Percentiles rank a stretch among this genome's conserved stretches.
These are phyloP conservation scores for Esox niger DNA, from an alignment of 2,113 vertebrate species.

Conservation along the genomic window DNA sequence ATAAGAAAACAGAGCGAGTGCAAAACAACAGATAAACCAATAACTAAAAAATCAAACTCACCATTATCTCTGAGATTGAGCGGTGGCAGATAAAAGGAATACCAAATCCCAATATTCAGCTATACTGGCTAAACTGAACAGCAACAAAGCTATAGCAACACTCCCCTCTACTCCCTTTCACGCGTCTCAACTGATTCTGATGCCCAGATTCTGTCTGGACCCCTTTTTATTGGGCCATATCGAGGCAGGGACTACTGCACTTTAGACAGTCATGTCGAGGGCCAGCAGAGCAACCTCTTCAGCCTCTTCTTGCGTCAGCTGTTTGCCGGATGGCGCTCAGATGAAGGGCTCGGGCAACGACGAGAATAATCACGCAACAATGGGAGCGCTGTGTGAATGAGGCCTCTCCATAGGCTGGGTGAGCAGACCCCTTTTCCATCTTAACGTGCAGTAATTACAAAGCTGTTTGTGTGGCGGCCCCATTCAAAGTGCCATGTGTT, in stretches of 20 bases:
- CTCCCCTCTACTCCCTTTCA: background rate
- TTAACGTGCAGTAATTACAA: conserved; percentile 44
- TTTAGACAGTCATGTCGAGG: conserved; percentile 36
- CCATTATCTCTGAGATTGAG: conserved; percentile 8
- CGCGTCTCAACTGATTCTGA: conserved; percentile 15
- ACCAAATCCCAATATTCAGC: background rate
- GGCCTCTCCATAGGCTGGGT: conserved; percentile 48
- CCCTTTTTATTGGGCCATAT: conserved; percentile 55
- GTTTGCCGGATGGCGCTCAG: conserved; percentile 83
- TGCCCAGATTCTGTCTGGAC: background rate
- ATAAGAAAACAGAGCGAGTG: background rate
- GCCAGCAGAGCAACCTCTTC: conserved; percentile 67
- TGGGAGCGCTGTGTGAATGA: conserved; percentile 66
- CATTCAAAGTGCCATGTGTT: conserved; percentile 54
- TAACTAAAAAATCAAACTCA: background rate
- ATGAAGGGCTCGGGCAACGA: conserved; percentile 81
- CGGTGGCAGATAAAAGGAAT: background rate
- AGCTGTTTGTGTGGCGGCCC: conserved; percentile 24
- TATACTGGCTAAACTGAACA: background rate
- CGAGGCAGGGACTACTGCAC: conserved; percentile 13
- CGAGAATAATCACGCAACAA: conserved; percentile 75
- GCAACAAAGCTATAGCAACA: conserved; percentile 8
- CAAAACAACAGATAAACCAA: background rate
- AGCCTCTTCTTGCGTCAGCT: conserved; percentile 81
- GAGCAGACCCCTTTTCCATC: conserved; percentile 30